These are phyloP conservation scores for Hyppa rectilinea DNA, from an alignment of 2,888 invertebrate genomes.

Conservation along the genomic window DNA sequence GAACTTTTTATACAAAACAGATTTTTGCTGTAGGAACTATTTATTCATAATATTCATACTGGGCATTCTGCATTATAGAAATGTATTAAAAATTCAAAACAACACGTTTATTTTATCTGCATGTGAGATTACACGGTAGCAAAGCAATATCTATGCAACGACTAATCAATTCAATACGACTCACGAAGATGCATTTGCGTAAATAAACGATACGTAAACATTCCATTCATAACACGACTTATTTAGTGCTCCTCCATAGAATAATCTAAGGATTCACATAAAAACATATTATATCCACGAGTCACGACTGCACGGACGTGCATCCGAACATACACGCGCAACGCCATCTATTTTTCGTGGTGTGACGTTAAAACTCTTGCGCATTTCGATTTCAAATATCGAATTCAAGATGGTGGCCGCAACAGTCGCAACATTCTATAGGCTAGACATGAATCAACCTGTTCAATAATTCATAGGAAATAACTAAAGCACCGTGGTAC, in stretches of 20 bases:
- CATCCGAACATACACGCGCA: slow-evolving; percentile 49
- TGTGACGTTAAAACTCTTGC: slow-evolving; percentile 66
- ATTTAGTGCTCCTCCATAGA: slow-evolving; percentile 68
- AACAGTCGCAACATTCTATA: slow-evolving; percentile 72
- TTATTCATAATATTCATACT: slow-evolving; percentile 25
- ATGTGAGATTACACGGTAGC: slow-evolving; percentile 70
- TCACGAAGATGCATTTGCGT: slow-evolving; percentile 75
- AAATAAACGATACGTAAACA: slow-evolving; percentile 77
- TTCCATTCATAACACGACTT: slow-evolving; percentile 75
- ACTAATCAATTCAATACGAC: slow-evolving; percentile 73
- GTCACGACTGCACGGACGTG: slow-evolving; percentile 57
- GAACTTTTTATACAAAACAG: background rate
- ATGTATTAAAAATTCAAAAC: slow-evolving; percentile 68
- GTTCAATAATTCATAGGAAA: slow-evolving; percentile 87
- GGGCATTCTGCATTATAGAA: slow-evolving; percentile 50
- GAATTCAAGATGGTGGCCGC: slow-evolving; percentile 74
- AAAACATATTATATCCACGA: slow-evolving; percentile 61
- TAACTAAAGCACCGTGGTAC: slow-evolving; percentile 80
- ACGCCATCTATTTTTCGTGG: slow-evolving; percentile 65
- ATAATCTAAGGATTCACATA: slow-evolving; percentile 66
- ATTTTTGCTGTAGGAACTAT: slow-evolving; percentile 14
- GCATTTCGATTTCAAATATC: slow-evolving; percentile 72
- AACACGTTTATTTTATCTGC: slow-evolving; percentile 62
- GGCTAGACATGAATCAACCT: slow-evolving; percentile 83
- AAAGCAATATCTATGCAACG: slow-evolving; percentile 70